Base-by-base conservation (phyloP, 2,113 vertebrate species). In the Microcebus griseorufus region DNA sequence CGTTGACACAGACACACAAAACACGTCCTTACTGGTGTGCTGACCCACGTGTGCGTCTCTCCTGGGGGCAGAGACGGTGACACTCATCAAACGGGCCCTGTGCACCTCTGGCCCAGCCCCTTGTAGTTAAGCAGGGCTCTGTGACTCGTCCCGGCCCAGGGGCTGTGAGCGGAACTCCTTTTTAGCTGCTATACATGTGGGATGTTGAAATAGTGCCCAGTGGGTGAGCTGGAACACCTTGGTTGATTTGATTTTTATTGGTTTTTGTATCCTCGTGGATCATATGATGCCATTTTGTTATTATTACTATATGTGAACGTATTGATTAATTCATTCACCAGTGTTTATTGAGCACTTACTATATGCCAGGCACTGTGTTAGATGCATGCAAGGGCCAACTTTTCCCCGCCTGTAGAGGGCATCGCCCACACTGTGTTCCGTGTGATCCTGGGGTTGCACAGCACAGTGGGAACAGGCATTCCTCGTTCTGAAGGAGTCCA, bases 81-180 rank as follows among this genome's bases (percentile, higher is more conserved):
- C 4, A 6, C 69, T 73, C 37, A 2, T 45, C 83, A 53, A 3
- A 20, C 0, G 14, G 34, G 27, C 67, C 27, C 2, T 0, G 0
- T 14, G 60, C 37, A 39, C 13, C 4, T 18, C 20, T n/a, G 4
- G 64, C 22, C 45, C 32, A 39, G 14, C 48, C 18, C 27, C 29
- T 69, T 34, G 14, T 2, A 3, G 45, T 27, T 5, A 18, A 42
- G 18, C 16, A 55, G 69, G 25, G 42, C 27, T 55, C 10, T 1
- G 22, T 2, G 39, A 25, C 17, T 18, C 3, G 53, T 29, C 82
- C 67, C 32, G 55, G n/a, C 60, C 29, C 9, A 22, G 13, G 55
- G 27, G 45, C 34, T 72, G 3, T 34, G 39, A 39, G 10, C 34
- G 23, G 58, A n/a, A 0, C 37, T 73, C 62, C 42, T 62, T 69